A percentile compares a stretch with the other conserved stretches of the same genome.
Evolutionary conservation across 2,113 vertebrate species (phyloP).

Genomic region (Lanius collurio): DNA sequence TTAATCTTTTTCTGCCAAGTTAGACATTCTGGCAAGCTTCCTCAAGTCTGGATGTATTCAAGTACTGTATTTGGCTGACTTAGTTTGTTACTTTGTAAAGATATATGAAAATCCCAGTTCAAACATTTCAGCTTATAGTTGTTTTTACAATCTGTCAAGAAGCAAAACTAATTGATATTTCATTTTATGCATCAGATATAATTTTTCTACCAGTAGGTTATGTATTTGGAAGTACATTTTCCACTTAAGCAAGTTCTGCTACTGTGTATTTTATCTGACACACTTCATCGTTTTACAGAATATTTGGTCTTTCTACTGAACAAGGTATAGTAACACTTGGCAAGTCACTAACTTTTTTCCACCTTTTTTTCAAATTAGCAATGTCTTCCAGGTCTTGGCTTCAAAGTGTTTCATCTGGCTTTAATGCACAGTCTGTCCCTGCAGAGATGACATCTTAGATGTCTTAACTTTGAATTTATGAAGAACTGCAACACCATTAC

Average conservation of each 20-base stretch:
- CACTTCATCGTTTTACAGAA: neutral
- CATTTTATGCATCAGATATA: neutral
- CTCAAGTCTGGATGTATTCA: conserved; percentile 66
- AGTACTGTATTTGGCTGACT: conserved; percentile 69
- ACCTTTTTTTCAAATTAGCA: neutral
- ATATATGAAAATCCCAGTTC: conserved; percentile 66
- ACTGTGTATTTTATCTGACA: neutral
- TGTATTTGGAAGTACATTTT: conserved; percentile 38
- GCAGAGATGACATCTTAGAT: neutral
- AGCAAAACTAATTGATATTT: conserved; percentile 56
- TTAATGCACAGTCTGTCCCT: neutral
- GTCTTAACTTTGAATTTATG: neutral
- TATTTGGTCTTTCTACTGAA: neutral
- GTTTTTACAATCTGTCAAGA: conserved; percentile 67
- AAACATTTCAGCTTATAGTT: conserved; percentile 38
- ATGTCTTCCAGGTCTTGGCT: neutral
- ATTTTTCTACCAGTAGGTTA: conserved; percentile 38
- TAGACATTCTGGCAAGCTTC: conserved; percentile 70
- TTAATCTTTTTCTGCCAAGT: conserved; percentile 62
- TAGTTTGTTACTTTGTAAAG: conserved; percentile 50
- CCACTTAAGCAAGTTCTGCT: neutral
- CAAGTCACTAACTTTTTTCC: neutral
- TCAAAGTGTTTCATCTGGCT: neutral
- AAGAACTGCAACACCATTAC: neutral
- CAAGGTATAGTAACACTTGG: neutral